Conservation (phyloP, 2,888 invertebrate genomes). For the Stenodema calcarata region DNA sequence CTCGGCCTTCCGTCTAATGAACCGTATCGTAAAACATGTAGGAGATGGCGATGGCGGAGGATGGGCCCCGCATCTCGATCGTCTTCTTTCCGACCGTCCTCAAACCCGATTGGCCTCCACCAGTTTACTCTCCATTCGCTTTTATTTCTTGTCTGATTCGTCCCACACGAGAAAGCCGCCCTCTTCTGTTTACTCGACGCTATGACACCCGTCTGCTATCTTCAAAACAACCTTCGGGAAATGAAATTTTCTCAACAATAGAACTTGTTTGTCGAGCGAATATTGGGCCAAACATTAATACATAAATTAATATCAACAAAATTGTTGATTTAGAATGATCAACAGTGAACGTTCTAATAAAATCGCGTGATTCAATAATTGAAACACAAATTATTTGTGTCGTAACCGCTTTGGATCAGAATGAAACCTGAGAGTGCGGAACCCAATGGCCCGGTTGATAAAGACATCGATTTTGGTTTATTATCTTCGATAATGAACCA, state of each 20-base stretch:
- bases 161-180: background rate
- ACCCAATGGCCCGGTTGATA: too few species aligned
- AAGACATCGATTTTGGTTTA: too few species aligned
- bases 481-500: too few species aligned
- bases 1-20: background rate
- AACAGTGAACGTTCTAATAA: too few species aligned
- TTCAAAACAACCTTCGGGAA: background rate
- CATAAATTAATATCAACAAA: background rate
- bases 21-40: slow-evolving; percentile 9
- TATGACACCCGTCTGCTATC: background rate
- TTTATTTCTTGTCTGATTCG: slow-evolving; percentile 29
- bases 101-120: slow-evolving; percentile 16
- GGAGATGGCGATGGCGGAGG: background rate
- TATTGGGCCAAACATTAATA: background rate
- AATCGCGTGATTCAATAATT: too few species aligned
- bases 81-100: background rate
- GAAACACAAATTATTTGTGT: too few species aligned
- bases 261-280: background rate
- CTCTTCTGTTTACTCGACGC: background rate
- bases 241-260: background rate
- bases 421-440: too few species aligned
- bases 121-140: slow-evolving; percentile 32
- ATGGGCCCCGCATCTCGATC: background rate
- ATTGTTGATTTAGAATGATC: too few species aligned
- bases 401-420: too few species aligned